Evolutionary conservation across 2,888 invertebrate species (phyloP).

Genomic region (Linnaemya vulpina): DNA sequence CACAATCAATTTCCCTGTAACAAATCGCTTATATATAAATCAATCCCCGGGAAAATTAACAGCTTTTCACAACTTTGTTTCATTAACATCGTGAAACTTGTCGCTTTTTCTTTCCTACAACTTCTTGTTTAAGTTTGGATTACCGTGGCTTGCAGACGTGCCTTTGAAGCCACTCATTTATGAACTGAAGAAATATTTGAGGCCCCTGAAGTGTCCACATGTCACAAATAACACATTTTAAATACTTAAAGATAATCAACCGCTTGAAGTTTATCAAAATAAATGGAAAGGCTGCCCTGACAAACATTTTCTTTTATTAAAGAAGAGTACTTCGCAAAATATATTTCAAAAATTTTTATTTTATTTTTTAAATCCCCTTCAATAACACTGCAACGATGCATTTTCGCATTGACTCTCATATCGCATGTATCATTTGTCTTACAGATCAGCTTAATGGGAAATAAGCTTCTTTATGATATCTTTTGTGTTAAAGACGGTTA

Average conservation of each 20-base stretch:
- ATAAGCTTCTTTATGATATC: conserved; percentile 50
- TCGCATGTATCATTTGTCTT: conserved; percentile 59
- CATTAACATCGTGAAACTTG: too few relatives aligned
- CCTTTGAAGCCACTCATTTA: neutral
- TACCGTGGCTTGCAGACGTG: too few relatives aligned
- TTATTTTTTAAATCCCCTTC: conserved; percentile 28
- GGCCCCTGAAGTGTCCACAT: neutral
- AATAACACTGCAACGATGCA: neutral
- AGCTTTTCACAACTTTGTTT: too few relatives aligned
- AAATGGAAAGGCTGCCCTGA: neutral
- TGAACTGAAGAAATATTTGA: neutral
- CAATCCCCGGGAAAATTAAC: too few relatives aligned
- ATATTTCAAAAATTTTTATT: conserved; percentile 15
- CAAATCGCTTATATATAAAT: too few relatives aligned
- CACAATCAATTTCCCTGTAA: too few relatives aligned
- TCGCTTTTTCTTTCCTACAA: too few relatives aligned
- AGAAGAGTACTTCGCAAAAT: neutral
- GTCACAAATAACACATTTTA: neutral
- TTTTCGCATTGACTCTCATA: neutral
- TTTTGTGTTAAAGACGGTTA: conserved; percentile 20
- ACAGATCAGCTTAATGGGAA: conserved; percentile 58
- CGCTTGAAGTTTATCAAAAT: neutral
- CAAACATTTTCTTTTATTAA: neutral
- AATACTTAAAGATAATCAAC: neutral
- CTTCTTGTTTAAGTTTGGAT: too few relatives aligned